phyloP scores from a whole-genome alignment of 1,140 invertebrate species.

The Eupristina koningsbergeri region DNA sequence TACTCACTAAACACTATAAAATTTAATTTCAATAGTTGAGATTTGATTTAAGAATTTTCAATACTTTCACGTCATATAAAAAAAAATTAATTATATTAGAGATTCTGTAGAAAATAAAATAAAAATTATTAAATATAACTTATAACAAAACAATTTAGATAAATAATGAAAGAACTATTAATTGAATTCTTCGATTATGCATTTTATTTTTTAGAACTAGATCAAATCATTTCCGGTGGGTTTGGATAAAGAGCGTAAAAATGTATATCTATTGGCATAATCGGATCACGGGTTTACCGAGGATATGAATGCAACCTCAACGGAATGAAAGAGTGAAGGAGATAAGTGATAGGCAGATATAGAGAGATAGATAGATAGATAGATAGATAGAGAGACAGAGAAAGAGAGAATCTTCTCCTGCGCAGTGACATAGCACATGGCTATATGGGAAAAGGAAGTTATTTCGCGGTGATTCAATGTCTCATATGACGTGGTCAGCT shows the following conservation, averaged over 20 bases:
- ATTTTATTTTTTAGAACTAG: slow-evolving; percentile 34
- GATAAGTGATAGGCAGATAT: too few species aligned
- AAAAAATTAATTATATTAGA: too few species aligned
- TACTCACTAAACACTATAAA: too few species aligned
- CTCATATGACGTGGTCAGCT: not conserved
- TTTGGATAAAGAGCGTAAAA: not conserved
- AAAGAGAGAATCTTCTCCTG: not conserved
- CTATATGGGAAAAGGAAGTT: slow-evolving; percentile 17
- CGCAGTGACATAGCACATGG: not conserved
- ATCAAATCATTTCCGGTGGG: not conserved
- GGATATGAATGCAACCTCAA: not conserved
- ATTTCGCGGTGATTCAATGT: slow-evolving; percentile 26
- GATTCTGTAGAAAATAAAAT: too few species aligned
- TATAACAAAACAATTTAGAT: too few species aligned
- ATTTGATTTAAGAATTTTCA: too few species aligned
- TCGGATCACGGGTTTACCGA: slow-evolving; percentile 41
- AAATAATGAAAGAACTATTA: too few species aligned
- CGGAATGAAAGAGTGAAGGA: too few species aligned
- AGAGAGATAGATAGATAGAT: not conserved
- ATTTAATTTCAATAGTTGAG: too few species aligned
- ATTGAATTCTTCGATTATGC: too few species aligned
- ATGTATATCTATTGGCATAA: slow-evolving; percentile 45
- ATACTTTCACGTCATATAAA: too few species aligned
- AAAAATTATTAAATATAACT: too few species aligned
- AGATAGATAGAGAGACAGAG: not conserved